Evolutionary conservation across 2,113 vertebrate genomes (phyloP).

Genomic region (Nibea albiflora): DNA sequence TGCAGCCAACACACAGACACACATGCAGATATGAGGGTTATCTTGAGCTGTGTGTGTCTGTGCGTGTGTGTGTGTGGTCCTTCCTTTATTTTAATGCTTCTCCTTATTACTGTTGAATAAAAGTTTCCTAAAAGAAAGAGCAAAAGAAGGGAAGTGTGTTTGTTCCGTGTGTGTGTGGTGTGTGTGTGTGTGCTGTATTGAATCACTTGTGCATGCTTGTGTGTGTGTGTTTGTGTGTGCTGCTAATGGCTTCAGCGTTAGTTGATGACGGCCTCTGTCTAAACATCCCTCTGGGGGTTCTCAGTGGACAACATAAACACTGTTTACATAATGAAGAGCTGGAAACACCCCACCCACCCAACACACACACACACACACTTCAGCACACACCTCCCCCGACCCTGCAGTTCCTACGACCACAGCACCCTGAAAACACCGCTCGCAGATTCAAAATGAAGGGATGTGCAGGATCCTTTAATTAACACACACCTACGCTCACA

Average conservation of each 20-base stretch:
- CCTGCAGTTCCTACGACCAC: background rate
- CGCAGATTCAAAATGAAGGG: constrained; percentile 27
- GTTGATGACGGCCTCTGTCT: constrained; percentile 62
- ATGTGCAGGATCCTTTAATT: constrained; percentile 42
- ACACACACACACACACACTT: constrained; percentile 10
- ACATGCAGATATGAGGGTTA: constrained; percentile 7
- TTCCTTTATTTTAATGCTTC: constrained; percentile 36
- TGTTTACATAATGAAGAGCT: constrained; percentile 70
- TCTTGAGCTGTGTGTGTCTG: constrained; percentile 29
- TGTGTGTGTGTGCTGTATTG: background rate
- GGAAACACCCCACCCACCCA: background rate
- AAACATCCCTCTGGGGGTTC: constrained; percentile 71
- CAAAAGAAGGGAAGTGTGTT: constrained; percentile 26
- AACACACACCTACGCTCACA: constrained; percentile 21
- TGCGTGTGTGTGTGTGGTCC: constrained; percentile 21
- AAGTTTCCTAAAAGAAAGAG: background rate
- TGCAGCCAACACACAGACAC: background rate
- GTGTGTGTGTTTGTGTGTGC: constrained; percentile 3
- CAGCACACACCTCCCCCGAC: constrained; percentile 7
- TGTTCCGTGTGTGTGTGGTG: background rate
- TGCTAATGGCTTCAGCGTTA: constrained; percentile 61
- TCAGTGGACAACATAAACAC: constrained; percentile 69
- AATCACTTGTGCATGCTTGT: background rate
- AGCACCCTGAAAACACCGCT: constrained; percentile 14
- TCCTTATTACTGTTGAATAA: constrained; percentile 11